These are phyloP conservation scores for Rhamphomyia laevipes DNA, from an alignment of 2,888 invertebrate species.

Conservation along the genomic window DNA sequence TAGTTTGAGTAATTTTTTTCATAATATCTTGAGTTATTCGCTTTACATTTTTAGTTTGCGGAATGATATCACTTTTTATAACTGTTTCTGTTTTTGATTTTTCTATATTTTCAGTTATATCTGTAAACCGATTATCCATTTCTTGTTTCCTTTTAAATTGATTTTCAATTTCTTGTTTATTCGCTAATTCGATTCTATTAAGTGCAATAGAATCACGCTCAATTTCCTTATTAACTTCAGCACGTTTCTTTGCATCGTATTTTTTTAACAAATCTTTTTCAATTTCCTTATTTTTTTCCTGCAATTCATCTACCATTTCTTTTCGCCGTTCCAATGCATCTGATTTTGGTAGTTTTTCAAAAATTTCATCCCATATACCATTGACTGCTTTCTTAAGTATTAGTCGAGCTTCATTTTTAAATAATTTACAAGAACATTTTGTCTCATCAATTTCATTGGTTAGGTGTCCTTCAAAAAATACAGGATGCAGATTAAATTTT, in stretches of 20 bases:
- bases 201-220: slow-evolving; percentile 28
- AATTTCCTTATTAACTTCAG: slow-evolving; percentile 30
- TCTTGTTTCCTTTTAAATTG: slow-evolving; percentile 7
- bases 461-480: slow-evolving; percentile 34
- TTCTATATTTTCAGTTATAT: slow-evolving; percentile 9
- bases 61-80: neutral
- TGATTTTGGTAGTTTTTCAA: slow-evolving; percentile 29
- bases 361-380: slow-evolving; percentile 32
- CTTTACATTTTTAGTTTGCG: slow-evolving; percentile 12
- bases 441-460: slow-evolving; percentile 32
- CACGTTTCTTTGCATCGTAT: slow-evolving; percentile 28
- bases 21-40: slow-evolving; percentile 19
- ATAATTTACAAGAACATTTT: slow-evolving; percentile 31
- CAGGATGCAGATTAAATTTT: slow-evolving; percentile 35
- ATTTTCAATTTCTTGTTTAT: slow-evolving; percentile 13
- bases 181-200: slow-evolving; percentile 21
- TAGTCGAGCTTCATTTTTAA: slow-evolving; percentile 32
- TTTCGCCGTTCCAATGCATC: slow-evolving; percentile 27
- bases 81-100: slow-evolving; percentile 3
- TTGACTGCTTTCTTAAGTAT: slow-evolving; percentile 28
- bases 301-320: slow-evolving; percentile 29
- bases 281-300: slow-evolving; percentile 29
- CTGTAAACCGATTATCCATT: slow-evolving; percentile 10
- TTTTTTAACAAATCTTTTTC: slow-evolving; percentile 28
- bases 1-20: slow-evolving; percentile 15